phyloP scores from a whole-genome alignment of 1,140 invertebrate genomes.

The Copidosoma floridanum region DNA sequence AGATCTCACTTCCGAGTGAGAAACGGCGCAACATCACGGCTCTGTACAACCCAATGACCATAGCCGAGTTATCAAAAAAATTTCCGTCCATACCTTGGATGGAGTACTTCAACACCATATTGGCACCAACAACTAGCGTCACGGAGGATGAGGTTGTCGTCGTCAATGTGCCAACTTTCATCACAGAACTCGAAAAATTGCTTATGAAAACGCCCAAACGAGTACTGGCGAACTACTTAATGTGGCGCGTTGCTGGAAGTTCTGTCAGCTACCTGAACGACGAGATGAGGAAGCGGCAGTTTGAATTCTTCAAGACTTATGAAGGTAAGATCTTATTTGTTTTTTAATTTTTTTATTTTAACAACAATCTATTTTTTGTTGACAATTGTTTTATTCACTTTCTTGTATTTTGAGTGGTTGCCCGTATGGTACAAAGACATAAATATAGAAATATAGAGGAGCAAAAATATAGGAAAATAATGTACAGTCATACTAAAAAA shows the following conservation, averaged over 20 bases:
- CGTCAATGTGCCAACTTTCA: slow-evolving; percentile 72
- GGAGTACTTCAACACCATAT: slow-evolving; percentile 67
- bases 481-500: no score
- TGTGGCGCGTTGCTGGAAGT: slow-evolving; percentile 73
- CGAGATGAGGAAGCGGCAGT: slow-evolving; percentile 66
- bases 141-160: slow-evolving; percentile 69
- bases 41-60: slow-evolving; percentile 83
- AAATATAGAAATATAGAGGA: no score
- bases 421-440: no score
- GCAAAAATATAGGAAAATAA: no score
- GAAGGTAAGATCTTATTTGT: slow-evolving; percentile 61
- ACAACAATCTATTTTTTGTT: no score
- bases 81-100: slow-evolving; percentile 74
- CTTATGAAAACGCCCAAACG: slow-evolving; percentile 47
- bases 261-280: slow-evolving; percentile 75
- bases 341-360: no score
- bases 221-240: slow-evolving; percentile 72
- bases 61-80: slow-evolving; percentile 69
- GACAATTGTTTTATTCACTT: no score
- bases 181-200: slow-evolving; percentile 65
- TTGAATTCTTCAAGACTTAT: slow-evolving; percentile 72
- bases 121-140: slow-evolving; percentile 48
- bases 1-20: slow-evolving; percentile 30
- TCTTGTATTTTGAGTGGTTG: no score
- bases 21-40: slow-evolving; percentile 72